Evolutionary conservation across 2,113 vertebrate species (phyloP).

Genomic region (Bufo bufo): DNA sequence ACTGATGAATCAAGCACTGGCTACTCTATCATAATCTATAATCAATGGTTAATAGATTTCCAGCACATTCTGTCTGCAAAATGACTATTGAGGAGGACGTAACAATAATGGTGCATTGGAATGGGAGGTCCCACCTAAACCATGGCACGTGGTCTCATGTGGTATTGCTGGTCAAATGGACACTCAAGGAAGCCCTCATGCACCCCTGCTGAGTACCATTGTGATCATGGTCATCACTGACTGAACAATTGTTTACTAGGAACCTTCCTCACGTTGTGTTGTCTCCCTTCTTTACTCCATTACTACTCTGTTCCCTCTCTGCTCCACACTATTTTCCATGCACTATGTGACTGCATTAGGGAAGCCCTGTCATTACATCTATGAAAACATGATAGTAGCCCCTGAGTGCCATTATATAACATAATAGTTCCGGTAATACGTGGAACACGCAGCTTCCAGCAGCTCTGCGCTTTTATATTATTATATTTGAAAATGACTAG

Average conservation of each 20-base stretch:
- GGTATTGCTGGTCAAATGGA: too few species aligned
- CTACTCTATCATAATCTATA: not conserved
- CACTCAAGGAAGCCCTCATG: not conserved
- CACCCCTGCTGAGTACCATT: not conserved
- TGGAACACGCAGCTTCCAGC: too few species aligned
- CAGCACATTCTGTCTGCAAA: not conserved
- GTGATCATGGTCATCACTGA: not conserved
- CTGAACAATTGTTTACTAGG: not conserved
- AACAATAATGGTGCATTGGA: not conserved
- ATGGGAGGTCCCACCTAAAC: not conserved
- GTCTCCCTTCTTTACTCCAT: not conserved
- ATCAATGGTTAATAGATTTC: not conserved
- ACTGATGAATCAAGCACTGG: too few species aligned
- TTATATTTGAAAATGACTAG: not conserved
- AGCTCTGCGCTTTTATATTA: not conserved
- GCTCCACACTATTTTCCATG: not conserved
- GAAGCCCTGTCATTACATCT: not conserved
- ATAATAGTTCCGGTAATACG: not conserved
- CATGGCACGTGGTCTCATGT: not conserved
- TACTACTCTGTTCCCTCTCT: not conserved
- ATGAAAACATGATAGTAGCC: not conserved
- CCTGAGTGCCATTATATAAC: not conserved
- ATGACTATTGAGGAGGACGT: not conserved
- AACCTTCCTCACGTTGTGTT: not conserved
- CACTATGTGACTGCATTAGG: not conserved